Base-by-base conservation (phyloP, 2,797 vertebrate species). In the Amazona finschi region DNA sequence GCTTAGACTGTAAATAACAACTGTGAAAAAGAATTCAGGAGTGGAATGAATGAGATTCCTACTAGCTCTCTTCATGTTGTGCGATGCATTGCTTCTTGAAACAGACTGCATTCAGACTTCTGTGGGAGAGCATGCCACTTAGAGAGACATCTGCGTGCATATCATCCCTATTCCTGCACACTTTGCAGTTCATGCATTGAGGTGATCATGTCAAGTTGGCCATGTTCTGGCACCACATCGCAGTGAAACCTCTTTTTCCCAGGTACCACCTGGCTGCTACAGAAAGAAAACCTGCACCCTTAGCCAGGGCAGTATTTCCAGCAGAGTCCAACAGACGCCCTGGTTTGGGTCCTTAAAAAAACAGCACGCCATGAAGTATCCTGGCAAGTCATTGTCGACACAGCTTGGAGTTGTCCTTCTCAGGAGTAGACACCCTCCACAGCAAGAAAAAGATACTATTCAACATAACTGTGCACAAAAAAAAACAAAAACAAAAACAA, bases 1-100 rank as follows among this genome's bases (percentile, higher is more conserved):
- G 20, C 89, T 96, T 94, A 92, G 52, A 95, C 50, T 94, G 94
- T 92, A 96, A 96, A 96, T 95, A 95, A 81, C 81, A 91, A 95
- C 87, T 93, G 62, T 73, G 92, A 73, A 92, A 87, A 92, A 89
- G 39, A 94, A 92, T 92, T 95, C 82, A 87, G 53, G 22, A 69
- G 50, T 84, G 85, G 41, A 92, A 89, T 93, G 92, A 95, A 89
- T 89, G 50, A 83, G 55, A 80, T 78, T 95, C 66, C 79, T 86
- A 78, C 39, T 57, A 94, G 53, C 39, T 41, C 69, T 71, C 78
- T 80, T 83, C 46, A 22, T 57, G 38, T 49, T 77, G 81, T 3
- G 5, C 4, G 6, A 78, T 55, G 74, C 8, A 4, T 18, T 79
- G 64, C 84, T 87, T 52, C 72, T 92, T 69, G 53, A 71, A 85